A percentile compares a stretch with the other conserved stretches of the same genome.
phyloP scores from a whole-genome alignment of 2,797 vertebrate genomes.

The Ctenopoma multispine region DNA sequence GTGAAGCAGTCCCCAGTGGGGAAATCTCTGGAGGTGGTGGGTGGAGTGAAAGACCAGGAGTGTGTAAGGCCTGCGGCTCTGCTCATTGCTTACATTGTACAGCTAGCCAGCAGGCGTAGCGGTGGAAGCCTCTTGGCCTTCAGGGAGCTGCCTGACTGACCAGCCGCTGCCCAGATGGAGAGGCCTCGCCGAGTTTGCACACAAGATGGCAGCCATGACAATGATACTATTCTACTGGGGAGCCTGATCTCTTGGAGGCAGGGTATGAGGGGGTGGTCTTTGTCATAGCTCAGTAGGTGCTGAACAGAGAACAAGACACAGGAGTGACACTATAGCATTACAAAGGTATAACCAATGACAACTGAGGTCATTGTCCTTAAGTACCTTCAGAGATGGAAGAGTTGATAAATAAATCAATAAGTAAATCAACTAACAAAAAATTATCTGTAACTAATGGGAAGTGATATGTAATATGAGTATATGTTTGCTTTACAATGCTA shows the following conservation, averaged over 20 bases:
- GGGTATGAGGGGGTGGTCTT: not conserved
- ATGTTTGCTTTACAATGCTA: not conserved
- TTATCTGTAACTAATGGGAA: not conserved
- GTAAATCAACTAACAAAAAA: too few relatives aligned
- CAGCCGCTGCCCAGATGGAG: conserved; percentile 74
- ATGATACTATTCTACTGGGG: conserved; percentile 68
- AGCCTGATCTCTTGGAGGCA: conserved; percentile 27
- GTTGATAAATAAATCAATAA: not conserved
- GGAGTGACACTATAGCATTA: not conserved
- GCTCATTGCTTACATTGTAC: conserved; percentile 57
- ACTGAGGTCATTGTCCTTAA: not conserved
- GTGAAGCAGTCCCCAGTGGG: conserved; percentile 31
- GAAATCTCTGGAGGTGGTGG: conserved; percentile 35
- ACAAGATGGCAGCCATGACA: conserved; percentile 66
- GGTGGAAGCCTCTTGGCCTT: conserved; percentile 40
- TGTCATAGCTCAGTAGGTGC: conserved; percentile 44
- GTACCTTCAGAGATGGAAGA: not conserved
- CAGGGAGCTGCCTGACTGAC: conserved; percentile 63
- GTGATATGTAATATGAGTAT: not conserved
- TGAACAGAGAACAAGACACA: conserved; percentile 7
- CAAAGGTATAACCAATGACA: not conserved
- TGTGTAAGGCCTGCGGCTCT: conserved; percentile 47
- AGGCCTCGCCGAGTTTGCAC: conserved; percentile 47
- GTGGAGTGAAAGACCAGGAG: conserved; percentile 46
- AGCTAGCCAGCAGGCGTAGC: conserved; percentile 56